These are phyloP conservation scores for Actinia tenebrosa DNA, from an alignment of 64 coral and sea anemone genomes.

Conservation along the genomic window DNA sequence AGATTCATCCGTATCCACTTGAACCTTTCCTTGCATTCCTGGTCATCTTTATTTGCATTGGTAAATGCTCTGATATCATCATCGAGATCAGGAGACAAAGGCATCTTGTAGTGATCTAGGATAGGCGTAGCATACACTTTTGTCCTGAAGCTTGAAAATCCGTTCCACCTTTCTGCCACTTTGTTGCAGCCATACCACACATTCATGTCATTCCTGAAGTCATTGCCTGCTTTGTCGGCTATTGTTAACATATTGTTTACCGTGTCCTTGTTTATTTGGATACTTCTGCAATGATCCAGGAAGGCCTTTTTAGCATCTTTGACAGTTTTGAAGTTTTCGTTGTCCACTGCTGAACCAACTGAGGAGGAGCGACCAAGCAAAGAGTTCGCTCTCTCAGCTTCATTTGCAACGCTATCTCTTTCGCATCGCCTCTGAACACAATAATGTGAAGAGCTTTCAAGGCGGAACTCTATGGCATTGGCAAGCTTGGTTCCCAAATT, in stretches of 20 bases:
- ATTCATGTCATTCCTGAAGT: slow-evolving; percentile 40
- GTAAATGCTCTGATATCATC: slow-evolving; percentile 32
- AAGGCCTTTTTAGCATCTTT: slow-evolving; percentile 22
- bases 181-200: slow-evolving; percentile 42
- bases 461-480: slow-evolving; percentile 23
- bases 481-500: slow-evolving; percentile 26
- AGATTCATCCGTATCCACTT: slow-evolving; percentile 43
- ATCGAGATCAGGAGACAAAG: slow-evolving; percentile 45
- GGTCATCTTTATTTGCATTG: slow-evolving; percentile 28
- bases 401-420: slow-evolving; percentile 57
- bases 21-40: slow-evolving; percentile 27
- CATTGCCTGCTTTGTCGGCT: slow-evolving; percentile 21
- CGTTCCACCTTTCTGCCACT: slow-evolving; percentile 50
- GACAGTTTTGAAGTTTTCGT: slow-evolving; percentile 33
- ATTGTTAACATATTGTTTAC: not conserved
- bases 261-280: not conserved
- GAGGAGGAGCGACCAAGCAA: slow-evolving; percentile 31
- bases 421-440: slow-evolving; percentile 57
- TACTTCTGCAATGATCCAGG: not conserved
- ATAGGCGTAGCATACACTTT: slow-evolving; percentile 29
- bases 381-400: slow-evolving; percentile 54
- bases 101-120: slow-evolving; percentile 18
- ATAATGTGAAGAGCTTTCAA: slow-evolving; percentile 10
- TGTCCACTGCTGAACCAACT: slow-evolving; percentile 36
- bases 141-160: slow-evolving; percentile 43